Evolutionary conservation across 2,113 vertebrate genomes (phyloP).

Genomic region (Epinephelus moara): DNA sequence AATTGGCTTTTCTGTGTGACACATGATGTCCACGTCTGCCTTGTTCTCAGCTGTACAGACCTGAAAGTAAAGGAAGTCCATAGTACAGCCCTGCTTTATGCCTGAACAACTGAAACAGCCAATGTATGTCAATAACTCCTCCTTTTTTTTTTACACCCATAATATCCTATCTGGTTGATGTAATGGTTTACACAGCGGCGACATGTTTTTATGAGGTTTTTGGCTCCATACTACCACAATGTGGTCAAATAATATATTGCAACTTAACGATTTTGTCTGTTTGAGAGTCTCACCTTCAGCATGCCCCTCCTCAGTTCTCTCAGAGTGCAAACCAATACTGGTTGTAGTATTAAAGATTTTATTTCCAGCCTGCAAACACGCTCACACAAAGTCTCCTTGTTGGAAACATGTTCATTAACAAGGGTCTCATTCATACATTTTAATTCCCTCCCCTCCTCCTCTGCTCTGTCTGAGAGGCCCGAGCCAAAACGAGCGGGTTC

Average conservation of each 20-base stretch:
- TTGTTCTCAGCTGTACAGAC: neutral
- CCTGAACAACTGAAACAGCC: neutral
- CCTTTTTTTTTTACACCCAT: neutral
- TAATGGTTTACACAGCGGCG: neutral
- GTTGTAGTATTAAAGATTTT: neutral
- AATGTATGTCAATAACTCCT: neutral
- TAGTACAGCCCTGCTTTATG: neutral
- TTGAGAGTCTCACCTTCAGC: neutral
- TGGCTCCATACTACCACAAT: constrained; percentile 27
- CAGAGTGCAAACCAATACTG: neutral
- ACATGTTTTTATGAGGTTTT: neutral
- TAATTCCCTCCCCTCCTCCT: constrained; percentile 17
- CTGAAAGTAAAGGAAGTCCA: neutral
- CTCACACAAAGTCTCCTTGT: constrained; percentile 26
- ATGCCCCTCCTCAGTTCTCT: neutral
- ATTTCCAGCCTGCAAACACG: neutral
- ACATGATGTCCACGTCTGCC: neutral
- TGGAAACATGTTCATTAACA: constrained; percentile 38
- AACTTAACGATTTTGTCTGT: neutral
- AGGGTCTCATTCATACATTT: constrained; percentile 68
- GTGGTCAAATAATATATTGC: constrained; percentile 44
- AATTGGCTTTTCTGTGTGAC: constrained; percentile 54
- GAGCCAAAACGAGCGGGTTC: constrained; percentile 39
- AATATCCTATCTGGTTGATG: constrained; percentile 7
- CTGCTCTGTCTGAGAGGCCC: constrained; percentile 8